A percentile compares a stretch with the other conserved stretches of the same genome.
Evolutionary conservation across 2,797 vertebrate species (phyloP).

Genomic region (Parambassis ranga): DNA sequence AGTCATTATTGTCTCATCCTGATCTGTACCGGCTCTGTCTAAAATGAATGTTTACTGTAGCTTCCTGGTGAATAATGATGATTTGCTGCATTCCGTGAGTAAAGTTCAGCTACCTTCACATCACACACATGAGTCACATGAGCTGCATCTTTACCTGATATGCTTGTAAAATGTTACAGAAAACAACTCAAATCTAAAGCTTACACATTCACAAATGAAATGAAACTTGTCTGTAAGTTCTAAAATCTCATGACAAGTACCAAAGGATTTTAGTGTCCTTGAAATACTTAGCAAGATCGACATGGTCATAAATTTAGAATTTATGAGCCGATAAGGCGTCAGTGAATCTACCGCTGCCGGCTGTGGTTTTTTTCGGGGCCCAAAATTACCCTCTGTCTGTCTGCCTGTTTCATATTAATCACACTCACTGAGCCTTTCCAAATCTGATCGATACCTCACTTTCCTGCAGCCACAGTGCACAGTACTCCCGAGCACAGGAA

Average conservation of each 20-base stretch:
- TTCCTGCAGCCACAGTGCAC: slow-evolving; percentile 10
- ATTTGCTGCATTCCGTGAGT: too few relatives aligned
- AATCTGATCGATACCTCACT: slow-evolving; percentile 48
- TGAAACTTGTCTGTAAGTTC: neutral
- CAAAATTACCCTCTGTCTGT: slow-evolving; percentile 5
- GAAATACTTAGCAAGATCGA: neutral
- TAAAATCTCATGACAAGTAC: neutral
- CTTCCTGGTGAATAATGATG: too few relatives aligned
- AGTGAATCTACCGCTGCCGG: neutral
- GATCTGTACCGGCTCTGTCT: too few relatives aligned
- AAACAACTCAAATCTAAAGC: neutral
- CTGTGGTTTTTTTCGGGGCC: slow-evolving; percentile 21
- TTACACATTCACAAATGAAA: neutral
- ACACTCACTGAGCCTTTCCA: slow-evolving; percentile 12
- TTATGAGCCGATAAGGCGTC: slow-evolving; percentile 1
- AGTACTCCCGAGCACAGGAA: slow-evolving; percentile 4
- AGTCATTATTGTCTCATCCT: too few relatives aligned
- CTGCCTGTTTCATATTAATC: slow-evolving; percentile 19
- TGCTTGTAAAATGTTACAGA: neutral
- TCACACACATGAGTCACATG: neutral
- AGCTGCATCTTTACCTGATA: neutral
- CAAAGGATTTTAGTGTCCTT: neutral
- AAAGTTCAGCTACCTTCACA: neutral
- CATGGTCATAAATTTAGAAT: neutral
- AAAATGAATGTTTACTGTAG: too few relatives aligned